Conservation (phyloP, 2,797 vertebrate genomes). For the Yasuhikotakia modesta region DNA sequence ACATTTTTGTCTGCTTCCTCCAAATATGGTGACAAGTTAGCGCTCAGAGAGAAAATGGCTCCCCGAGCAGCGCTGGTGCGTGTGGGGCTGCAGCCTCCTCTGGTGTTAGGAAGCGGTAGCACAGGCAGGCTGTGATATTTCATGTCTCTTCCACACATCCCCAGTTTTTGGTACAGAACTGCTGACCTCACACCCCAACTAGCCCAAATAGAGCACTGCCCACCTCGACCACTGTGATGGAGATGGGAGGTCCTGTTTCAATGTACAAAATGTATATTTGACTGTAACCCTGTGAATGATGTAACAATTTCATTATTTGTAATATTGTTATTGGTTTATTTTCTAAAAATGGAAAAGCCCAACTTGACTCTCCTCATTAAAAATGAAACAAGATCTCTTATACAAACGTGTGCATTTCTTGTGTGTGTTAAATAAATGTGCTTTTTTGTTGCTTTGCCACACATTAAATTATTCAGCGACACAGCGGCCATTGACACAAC, state of each 20-base stretch:
- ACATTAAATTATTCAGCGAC: neutral
- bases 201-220: conserved; percentile 46
- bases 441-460: too few relatives aligned
- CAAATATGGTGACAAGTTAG: conserved; percentile 62
- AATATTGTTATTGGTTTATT: conserved; percentile 88
- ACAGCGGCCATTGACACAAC: neutral
- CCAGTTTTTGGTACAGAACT: conserved; percentile 35
- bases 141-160: conserved; percentile 21
- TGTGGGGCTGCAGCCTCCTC: conserved; percentile 67
- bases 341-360: conserved; percentile 85
- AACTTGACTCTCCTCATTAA: conserved; percentile 84
- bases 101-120: conserved; percentile 63
- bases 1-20: conserved; percentile 59
- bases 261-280: conserved; percentile 86
- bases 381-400: conserved; percentile 74
- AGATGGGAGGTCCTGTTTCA: conserved; percentile 76
- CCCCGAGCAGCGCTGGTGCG: conserved; percentile 50
- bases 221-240: conserved; percentile 79
- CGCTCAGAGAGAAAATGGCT: conserved; percentile 74
- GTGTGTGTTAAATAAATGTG: neutral
- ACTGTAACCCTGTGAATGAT: conserved; percentile 89
- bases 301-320: conserved; percentile 89
- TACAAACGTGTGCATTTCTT: conserved; percentile 50
- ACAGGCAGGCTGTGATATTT: conserved; percentile 48
- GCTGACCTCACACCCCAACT: conserved; percentile 31